A percentile compares a stretch with the other conserved stretches of the same genome.
These are phyloP conservation scores for Seriola rivoliana DNA, from an alignment of 2,113 vertebrate genomes.

Conservation along the genomic window DNA sequence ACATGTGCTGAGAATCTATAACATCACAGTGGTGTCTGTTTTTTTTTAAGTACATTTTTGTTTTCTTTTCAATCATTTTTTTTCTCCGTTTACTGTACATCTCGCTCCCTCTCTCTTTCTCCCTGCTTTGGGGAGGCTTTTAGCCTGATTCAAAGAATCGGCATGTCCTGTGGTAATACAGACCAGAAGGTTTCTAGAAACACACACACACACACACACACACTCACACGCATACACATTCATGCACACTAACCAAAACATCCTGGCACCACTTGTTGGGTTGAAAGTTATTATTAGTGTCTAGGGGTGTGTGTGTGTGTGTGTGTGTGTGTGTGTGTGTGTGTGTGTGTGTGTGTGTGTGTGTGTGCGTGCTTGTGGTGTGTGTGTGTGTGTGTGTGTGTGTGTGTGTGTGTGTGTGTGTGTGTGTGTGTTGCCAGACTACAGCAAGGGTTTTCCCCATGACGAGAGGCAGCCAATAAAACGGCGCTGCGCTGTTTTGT, in stretches of 20 bases:
- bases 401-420: conserved; percentile 25
- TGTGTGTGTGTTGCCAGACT: conserved; percentile 52
- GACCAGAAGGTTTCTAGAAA: conserved; percentile 75
- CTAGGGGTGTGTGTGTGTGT: conserved; percentile 51
- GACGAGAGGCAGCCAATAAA: conserved; percentile 71
- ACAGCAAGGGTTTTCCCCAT: conserved; percentile 77
- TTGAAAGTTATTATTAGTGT: conserved; percentile 81
- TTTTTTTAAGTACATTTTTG: conserved; percentile 26
- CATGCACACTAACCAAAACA: conserved; percentile 69
- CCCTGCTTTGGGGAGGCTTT: conserved; percentile 79
- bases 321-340: conserved; percentile 31
- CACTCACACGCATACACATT: background rate
- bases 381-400: conserved; percentile 15
- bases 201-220: conserved; percentile 34
- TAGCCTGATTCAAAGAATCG: conserved; percentile 77
- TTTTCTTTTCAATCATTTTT: conserved; percentile 43
- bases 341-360: conserved; percentile 24
- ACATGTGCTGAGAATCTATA: conserved; percentile 12
- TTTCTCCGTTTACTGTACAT: conserved; percentile 42
- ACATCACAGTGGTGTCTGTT: background rate
- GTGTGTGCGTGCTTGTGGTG: conserved; percentile 33
- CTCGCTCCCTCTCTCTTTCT: conserved; percentile 1
- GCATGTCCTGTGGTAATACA: conserved; percentile 82
- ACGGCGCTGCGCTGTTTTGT: conserved; percentile 27
- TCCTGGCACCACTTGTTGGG: conserved; percentile 69